phyloP scores from a whole-genome alignment of 2,797 vertebrate species.

The Glyptemys insculpta region DNA sequence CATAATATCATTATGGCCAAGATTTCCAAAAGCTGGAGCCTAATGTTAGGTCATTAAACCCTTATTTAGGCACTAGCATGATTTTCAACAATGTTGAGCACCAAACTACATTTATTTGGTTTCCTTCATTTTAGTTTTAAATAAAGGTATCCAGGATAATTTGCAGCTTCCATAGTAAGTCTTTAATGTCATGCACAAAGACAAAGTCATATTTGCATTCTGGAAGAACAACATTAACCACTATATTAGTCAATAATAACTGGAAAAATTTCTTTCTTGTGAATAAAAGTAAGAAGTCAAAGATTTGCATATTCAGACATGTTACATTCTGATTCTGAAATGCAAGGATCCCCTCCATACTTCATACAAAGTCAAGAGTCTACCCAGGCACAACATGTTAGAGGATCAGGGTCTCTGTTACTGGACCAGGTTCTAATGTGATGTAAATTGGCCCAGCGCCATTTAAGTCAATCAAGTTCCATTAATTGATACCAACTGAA shows the following conservation, averaged over 20 bases:
- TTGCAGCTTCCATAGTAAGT: background rate
- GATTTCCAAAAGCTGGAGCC: background rate
- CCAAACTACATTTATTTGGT: fast-evolving
- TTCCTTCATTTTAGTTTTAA: background rate
- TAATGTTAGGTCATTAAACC: background rate
- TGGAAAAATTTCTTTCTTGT: background rate
- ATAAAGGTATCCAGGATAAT: background rate
- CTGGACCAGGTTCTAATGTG: background rate
- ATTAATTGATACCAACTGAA: background rate
- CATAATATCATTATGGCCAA: background rate
- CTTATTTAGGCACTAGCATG: background rate
- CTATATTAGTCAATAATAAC: background rate
- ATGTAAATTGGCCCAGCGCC: background rate
- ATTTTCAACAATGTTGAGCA: background rate
- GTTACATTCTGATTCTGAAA: fast-evolving
- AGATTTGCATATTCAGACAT: background rate
- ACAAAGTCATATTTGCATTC: background rate
- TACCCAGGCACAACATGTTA: background rate
- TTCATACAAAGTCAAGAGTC: background rate
- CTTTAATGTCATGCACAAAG: background rate
- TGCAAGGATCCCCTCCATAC: background rate
- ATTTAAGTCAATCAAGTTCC: background rate
- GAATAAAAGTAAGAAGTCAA: background rate
- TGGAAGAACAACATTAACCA: background rate
- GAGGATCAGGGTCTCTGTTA: background rate